A percentile compares a stretch with the other conserved stretches of the same genome.
phyloP scores from a whole-genome alignment of 2,797 vertebrate genomes.

The Channa striata region DNA sequence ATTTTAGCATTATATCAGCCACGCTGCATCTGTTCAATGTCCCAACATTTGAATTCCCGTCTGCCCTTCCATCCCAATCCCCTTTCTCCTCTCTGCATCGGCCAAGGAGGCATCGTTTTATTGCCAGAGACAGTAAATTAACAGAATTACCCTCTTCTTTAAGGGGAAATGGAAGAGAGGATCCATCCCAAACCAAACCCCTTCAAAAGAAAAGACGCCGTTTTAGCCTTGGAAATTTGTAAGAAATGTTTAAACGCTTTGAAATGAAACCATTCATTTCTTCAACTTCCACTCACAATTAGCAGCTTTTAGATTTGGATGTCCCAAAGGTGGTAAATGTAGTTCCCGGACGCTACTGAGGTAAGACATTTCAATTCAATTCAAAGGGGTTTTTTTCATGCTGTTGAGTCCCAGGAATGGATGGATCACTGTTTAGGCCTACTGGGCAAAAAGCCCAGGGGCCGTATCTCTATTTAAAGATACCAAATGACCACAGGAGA shows the following conservation, averaged over 20 bases:
- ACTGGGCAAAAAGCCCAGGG: too few relatives aligned
- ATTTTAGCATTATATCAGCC: constrained; percentile 53
- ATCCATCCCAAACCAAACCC: neutral
- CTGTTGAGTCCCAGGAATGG: too few relatives aligned
- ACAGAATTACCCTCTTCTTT: constrained; percentile 32
- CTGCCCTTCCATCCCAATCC: constrained; percentile 7
- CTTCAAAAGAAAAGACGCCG: neutral
- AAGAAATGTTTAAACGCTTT: neutral
- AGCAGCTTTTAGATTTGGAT: neutral
- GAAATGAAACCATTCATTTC: neutral
- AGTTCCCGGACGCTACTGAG: too few relatives aligned
- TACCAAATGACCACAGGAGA: too few relatives aligned
- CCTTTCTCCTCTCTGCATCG: neutral
- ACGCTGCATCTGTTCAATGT: constrained; percentile 60
- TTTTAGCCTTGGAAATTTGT: neutral
- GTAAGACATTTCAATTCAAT: too few relatives aligned
- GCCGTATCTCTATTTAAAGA: too few relatives aligned
- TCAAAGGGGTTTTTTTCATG: too few relatives aligned
- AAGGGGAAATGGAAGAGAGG: neutral
- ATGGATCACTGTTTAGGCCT: too few relatives aligned
- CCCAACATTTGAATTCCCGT: constrained; percentile 46
- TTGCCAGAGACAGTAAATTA: constrained; percentile 59
- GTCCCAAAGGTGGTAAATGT: neutral
- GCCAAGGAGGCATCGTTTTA: constrained; percentile 44
- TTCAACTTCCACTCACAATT: neutral